Base-by-base conservation (phyloP, 2,888 invertebrate genomes). In the Cheilosia vernalis region DNA sequence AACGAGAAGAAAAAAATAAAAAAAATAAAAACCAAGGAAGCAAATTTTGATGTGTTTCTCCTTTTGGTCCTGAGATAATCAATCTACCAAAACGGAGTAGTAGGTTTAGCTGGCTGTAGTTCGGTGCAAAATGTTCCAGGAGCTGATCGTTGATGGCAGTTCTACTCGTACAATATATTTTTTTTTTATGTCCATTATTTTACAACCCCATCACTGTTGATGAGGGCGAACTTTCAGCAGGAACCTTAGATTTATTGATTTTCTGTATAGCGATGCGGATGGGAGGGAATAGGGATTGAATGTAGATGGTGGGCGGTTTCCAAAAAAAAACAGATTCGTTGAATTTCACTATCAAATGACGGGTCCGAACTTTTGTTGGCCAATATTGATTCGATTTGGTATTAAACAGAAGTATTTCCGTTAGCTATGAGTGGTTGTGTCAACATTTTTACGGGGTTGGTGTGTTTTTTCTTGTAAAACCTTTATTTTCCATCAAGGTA, bases 41-140 rank as follows among this genome's bases (percentile, higher is more conserved):
- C 51, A 73, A 64, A 74, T 79, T 73, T 74, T 74, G 63, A 69
- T 83, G 49, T 74, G 67, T 72, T 74, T 74, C 56, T 73, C 53
- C 56, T 63, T 63, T 78, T 69, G 58, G 63, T 74, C 49, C 69
- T 79, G 79, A 53, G 55, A 79, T 67, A 79, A 83, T 84, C 79
- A 84, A 84, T 79, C 73, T 74, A 56, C 44, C 44, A 67, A 67
- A 67, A 67, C 60, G 2, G 47, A 44, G 49, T 17, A 2, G 55
- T 27, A 17, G 51, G 24, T 27, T 24, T 53, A 33, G 37, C 5
- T 42, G 40, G 40, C 51, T 24, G 21, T 24, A 24, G 51, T 15
- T 10, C 10, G 21, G 7, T 24, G 24, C n/a, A 27, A 24, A 51
- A 15, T 24, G 24, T 24, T 15, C 10, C 10, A 24, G n/a, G 15